Evolutionary conservation across 2,888 invertebrate genomes (phyloP), one percentile per base, ranked within the genome.

Genomic region (Drosophila colorata): DNA sequence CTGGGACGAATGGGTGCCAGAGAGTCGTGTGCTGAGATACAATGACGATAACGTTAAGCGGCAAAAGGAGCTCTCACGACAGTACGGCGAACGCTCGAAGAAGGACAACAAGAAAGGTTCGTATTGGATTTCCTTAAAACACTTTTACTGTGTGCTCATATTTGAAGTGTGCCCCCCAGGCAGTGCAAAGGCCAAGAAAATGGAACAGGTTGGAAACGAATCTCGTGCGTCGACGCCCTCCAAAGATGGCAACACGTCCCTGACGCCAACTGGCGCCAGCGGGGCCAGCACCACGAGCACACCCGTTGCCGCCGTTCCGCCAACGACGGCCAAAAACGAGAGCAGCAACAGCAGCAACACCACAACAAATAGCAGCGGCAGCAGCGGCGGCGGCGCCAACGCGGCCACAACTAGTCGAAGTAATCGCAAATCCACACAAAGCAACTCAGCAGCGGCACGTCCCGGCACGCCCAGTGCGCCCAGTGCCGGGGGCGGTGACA

Each of bases 1-100:
- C 92, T 97, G 97, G 97, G 97, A 97, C 89, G 97, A 97, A 91
- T 97, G 96, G 98, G 98, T 98, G 5, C 97, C 97, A 0, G 98
- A 98, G 91, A 96, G 95, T 87, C 93, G 98, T 76, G 97, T 98
- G 6, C 92, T 98, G 59, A 98, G 98, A 91, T 97, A 95, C 91
- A 98, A 97, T 92, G 98, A 98, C 81, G 95, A 95, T 1, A 98
- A 98, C 90, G 95, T 97, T 2, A 96, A 96, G 87, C 95, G 96
- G 69, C 98, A 98, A 91, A 97, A 96, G 89, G 97, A 98, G 91
- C 95, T 98, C 7, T 95, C 95, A 88, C 80, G 83, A 5, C 46
- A 65, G 35, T 72, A 72, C 37, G 86, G 71, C 7, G 86, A 81
- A 52, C 77, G 86, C 20, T 82, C 82, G 1, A 83, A 83, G 28